phyloP scores from a whole-genome alignment of 2,113 vertebrate genomes.

The Pyrgilauda ruficollis region DNA sequence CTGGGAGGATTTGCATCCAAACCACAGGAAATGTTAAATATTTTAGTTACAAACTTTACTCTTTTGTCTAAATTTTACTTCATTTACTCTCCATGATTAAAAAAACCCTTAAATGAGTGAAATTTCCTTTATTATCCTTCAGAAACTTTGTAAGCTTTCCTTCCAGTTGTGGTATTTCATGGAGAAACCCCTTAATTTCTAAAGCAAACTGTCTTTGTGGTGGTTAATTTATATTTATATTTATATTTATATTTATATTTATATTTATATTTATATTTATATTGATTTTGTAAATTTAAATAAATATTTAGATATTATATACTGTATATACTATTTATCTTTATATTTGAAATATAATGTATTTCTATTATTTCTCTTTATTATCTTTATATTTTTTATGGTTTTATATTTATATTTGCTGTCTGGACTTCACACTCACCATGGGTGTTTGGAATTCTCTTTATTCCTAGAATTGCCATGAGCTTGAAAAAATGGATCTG shows the following conservation, averaged over 20 bases:
- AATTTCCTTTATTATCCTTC: neutral
- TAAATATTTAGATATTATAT: no score
- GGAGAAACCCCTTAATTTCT: neutral
- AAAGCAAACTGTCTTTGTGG: neutral
- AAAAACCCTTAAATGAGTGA: neutral
- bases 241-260: no score
- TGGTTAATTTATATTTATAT: no score
- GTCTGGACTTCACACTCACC: neutral
- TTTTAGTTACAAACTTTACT: fast-evolving
- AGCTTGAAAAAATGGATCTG: conserved; percentile 98
- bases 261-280: no score
- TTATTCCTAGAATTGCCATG: conserved; percentile 91
- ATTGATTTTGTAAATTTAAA: no score
- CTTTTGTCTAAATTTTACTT: neutral
- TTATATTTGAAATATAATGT: no score
- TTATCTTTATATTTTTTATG: neutral
- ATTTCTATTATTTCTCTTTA: no score
- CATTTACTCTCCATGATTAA: neutral
- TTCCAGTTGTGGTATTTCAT: fast-evolving
- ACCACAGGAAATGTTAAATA: fast-evolving
- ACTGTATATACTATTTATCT: no score
- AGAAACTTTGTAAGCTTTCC: neutral
- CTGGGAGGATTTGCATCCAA: neutral
- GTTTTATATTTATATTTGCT: neutral
- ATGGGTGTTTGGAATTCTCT: neutral